These are phyloP conservation scores for Acrobasis consociella DNA, from an alignment of 2,888 invertebrate species.

Conservation along the genomic window DNA sequence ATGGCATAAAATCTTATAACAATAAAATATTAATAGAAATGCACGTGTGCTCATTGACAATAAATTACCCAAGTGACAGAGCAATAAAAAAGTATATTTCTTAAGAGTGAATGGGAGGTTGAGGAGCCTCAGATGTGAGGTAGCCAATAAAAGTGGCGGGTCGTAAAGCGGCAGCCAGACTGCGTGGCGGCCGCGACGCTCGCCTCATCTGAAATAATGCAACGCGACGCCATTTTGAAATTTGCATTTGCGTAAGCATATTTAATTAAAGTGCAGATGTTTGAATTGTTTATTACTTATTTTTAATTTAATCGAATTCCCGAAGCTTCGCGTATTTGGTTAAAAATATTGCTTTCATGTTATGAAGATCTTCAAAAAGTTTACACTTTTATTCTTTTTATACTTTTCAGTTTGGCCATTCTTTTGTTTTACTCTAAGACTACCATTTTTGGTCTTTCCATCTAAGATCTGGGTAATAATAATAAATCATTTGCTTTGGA, in stretches of 20 bases:
- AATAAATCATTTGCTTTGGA: too few relatives aligned
- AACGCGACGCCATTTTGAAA: slow-evolving; percentile 28
- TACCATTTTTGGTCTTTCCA: too few relatives aligned
- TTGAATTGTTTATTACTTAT: background rate
- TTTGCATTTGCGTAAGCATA: slow-evolving; percentile 18
- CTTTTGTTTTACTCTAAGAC: too few relatives aligned
- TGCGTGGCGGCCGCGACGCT: slow-evolving; percentile 75
- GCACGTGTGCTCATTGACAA: slow-evolving; percentile 82
- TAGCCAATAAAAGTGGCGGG: slow-evolving; percentile 80
- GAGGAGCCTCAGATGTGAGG: slow-evolving; percentile 78
- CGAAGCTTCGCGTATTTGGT: too few relatives aligned
- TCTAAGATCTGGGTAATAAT: too few relatives aligned
- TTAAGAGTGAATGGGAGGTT: slow-evolving; percentile 80
- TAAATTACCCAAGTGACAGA: slow-evolving; percentile 82
- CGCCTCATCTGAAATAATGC: slow-evolving; percentile 43
- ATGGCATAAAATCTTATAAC: slow-evolving; percentile 71
- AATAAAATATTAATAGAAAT: slow-evolving; percentile 83
- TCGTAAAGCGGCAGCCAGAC: slow-evolving; percentile 78
- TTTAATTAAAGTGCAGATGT: slow-evolving; percentile 6
- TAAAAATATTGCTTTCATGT: background rate
- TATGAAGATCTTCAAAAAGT: background rate
- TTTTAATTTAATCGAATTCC: background rate
- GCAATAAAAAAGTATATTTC: slow-evolving; percentile 81
- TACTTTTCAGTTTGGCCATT: too few relatives aligned
- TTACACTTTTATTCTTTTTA: too few relatives aligned